Evolutionary conservation across 2,113 vertebrate species (phyloP).

Genomic region (Scolopax mira): DNA sequence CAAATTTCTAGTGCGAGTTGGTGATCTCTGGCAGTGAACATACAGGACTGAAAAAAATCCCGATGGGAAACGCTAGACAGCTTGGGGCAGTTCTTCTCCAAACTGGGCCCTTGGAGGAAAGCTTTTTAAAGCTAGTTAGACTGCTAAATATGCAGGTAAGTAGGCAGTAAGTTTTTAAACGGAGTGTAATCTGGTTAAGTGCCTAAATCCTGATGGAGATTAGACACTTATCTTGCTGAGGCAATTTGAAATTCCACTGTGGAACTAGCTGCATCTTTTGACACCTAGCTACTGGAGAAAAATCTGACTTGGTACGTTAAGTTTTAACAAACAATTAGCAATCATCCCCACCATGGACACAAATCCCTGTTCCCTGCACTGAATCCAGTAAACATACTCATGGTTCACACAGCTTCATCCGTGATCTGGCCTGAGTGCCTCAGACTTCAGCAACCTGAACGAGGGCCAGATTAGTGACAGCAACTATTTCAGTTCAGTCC

Average conservation of each 20-base stretch:
- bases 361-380: neutral
- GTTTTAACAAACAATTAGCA: neutral
- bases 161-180: neutral
- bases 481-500: neutral
- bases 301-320: neutral
- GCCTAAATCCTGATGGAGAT: neutral
- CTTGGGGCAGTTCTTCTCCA: neutral
- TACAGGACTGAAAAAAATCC: neutral
- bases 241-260: neutral
- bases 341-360: fast-evolving
- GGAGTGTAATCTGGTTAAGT: neutral
- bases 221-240: neutral
- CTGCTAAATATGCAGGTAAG: neutral
- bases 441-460: neutral
- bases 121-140: neutral
- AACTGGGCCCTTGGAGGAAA: neutral
- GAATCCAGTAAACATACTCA: neutral
- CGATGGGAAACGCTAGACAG: neutral
- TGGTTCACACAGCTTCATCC: neutral
- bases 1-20: neutral
- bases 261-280: neutral
- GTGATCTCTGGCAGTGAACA: neutral
- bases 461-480: neutral
- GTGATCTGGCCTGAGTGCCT: neutral
- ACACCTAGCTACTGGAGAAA: neutral